Evolutionary conservation across 1,140 invertebrate genomes (phyloP).

Genomic region (Daktulosphaira vitifoliae): DNA sequence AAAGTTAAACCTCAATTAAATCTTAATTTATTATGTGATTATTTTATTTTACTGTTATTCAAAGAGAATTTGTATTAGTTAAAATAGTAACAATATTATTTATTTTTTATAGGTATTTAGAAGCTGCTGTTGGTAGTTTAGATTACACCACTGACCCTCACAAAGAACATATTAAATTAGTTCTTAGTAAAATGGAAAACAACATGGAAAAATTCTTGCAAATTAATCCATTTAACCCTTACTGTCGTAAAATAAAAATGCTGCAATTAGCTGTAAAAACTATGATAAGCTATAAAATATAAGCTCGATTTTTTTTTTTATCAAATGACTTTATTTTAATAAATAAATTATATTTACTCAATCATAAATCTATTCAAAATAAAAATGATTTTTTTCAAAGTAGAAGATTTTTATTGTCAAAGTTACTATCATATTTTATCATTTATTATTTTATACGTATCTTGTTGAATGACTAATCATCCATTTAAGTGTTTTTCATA

Average conservation of each 20-base stretch:
- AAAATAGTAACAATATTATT: background rate
- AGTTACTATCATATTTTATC: no score
- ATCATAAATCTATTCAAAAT: no score
- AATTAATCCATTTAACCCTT: background rate
- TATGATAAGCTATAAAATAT: background rate
- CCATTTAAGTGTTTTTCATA: no score
- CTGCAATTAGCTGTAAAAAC: background rate
- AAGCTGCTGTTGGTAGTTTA: conserved; percentile 76
- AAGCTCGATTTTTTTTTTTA: no score
- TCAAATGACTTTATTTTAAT: no score
- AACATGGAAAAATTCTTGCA: background rate
- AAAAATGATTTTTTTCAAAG: no score
- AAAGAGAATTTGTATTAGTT: background rate
- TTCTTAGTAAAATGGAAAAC: conserved; percentile 46
- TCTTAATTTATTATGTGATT: background rate
- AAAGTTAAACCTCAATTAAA: no score
- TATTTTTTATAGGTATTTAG: conserved; percentile 62
- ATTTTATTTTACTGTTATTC: background rate
- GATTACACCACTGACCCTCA: conserved; percentile 67
- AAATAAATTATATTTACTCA: no score
- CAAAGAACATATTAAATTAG: conserved; percentile 69
- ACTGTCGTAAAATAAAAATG: background rate
- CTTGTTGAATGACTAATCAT: no score
- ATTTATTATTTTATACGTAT: no score
- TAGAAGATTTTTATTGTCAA: no score